Evolutionary conservation across 2,888 invertebrate species (phyloP), one percentile per base, ranked within the genome.

Genomic region (Pachycephus smyrnensis): DNA sequence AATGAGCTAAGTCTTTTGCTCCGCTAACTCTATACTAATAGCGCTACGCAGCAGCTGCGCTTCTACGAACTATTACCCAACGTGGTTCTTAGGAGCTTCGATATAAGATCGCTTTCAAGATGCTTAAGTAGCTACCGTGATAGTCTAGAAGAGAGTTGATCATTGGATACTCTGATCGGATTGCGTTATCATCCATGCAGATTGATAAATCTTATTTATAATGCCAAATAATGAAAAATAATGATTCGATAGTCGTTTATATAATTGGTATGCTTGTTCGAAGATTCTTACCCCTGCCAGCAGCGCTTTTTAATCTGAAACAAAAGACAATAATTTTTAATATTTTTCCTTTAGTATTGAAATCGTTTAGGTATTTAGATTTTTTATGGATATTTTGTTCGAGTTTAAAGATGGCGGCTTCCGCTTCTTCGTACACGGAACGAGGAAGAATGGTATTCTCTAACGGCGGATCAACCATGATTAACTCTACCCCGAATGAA

Each of bases 281-380:
- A 69, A 68, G 55, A 75, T 82, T 75, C 84, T 90, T 86, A 91
- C 91, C 91, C 90, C 90, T 88, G 86, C 90, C 90, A 77, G 89
- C 87, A 35, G 89, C 86, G 80, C 89, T 90, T 83, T 91, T 91
- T 82, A 91, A 84, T 83, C 90, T 90, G 90, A 79, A 90, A 90
- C 87, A 87, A 69, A 85, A 79, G 81, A 55, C 75, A 77, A 36
- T 78, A 6, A 76, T 12, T 23, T 23, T 55, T 55, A 55, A 55
- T 55, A 55, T 6, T 55, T 55, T 55, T 23, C 2, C 1, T 0
- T 23, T 0, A 55, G 9, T 0, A 55, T 55, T 23, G 23, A 55
- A 55, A 9, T 55, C 9, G 23, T 55, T 55, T 1, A 23, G 6
- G 9, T 9, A 55, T 9, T 23, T 55, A 15, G 0, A 12, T 6